A percentile compares a stretch with the other conserved stretches of the same genome.
These are phyloP conservation scores for Oscheius myriophilus DNA, from an alignment of 2,888 invertebrate genomes.

Conservation along the genomic window DNA sequence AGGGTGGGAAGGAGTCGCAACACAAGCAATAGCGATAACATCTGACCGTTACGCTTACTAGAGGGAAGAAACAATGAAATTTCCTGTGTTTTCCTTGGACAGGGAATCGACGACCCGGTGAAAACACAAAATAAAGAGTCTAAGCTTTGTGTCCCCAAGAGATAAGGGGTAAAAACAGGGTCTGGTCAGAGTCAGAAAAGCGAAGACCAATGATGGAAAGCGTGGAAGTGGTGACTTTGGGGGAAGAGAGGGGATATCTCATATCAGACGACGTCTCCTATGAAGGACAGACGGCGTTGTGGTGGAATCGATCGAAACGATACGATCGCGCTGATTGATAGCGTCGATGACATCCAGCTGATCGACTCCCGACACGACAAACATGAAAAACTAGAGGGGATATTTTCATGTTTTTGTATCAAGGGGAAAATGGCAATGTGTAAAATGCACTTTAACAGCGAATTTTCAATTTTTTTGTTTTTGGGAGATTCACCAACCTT, in stretches of 20 bases:
- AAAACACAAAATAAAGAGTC: background rate
- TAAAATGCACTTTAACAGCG: background rate
- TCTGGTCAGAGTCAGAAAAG: conserved; percentile 4
- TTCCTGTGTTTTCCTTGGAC: background rate
- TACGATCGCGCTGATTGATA: conserved; percentile 30
- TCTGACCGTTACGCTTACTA: no score
- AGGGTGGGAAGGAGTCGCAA: no score
- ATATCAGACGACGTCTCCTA: no score
- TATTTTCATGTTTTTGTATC: background rate
- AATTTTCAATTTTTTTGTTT: no score
- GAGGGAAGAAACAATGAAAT: no score
- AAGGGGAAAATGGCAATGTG: background rate
- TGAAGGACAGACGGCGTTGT: background rate
- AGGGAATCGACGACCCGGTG: background rate
- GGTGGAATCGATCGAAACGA: conserved; percentile 22
- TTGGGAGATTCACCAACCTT: no score
- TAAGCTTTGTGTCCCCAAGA: background rate
- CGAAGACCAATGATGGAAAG: background rate
- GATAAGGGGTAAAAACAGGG: background rate
- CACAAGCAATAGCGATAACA: no score
- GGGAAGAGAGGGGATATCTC: no score
- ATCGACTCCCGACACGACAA: conserved; percentile 17
- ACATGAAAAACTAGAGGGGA: background rate
- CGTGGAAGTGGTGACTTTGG: background rate
- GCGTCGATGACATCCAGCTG: conserved; percentile 24